Evolutionary conservation across 2,113 vertebrate species (phyloP), one percentile per base, ranked within the genome.

Genomic region (Kryptolebias marmoratus): DNA sequence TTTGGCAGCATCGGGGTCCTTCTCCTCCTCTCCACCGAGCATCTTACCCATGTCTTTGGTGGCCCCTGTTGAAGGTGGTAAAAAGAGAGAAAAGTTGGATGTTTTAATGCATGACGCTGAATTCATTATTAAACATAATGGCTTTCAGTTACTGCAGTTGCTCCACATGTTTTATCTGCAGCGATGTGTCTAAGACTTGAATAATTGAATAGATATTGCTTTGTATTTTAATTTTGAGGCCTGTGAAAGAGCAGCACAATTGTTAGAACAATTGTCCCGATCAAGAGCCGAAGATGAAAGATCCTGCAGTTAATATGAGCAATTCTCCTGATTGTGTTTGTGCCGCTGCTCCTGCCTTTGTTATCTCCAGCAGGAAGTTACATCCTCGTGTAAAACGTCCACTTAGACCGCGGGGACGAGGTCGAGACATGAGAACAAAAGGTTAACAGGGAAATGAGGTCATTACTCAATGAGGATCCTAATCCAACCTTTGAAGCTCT

Each of bases 1-100:
- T 84, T 97, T 98, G 82, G 93, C 93, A 0, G 96, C 96, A 48
- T 97, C 96, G 0, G 96, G 96, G 77, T 92, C 91, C 64, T 91
- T 90, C 86, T 92, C 89, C 72, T 91, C 89, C 73, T 92, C 91
- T 12, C 89, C 89, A 30, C 91, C 91, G 0, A 92, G 87, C 91
- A 92, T 92, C 77, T 92, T 92, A n/a, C 91, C 91, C 91, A 92
- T 92, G 87, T 92, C 91, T 85, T 92, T 92, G 79, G 91, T 92
- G 84, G 96, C 96, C 68, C 96, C 96, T 98, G 88, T 59, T 60
- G 55, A 62, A 74, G 28, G 11, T 75, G 61, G 80, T 12, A 63
- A 12, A 47, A 67, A 78, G 4, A 55, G 61, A 28, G 69, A 18
- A 54, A 47, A 31, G 49, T 42, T 30, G n/a, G 39, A 50, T 47